Evolutionary conservation across 2,888 invertebrate genomes (phyloP), one percentile per base, ranked within the genome.

Genomic region (Drosophila falleni): DNA sequence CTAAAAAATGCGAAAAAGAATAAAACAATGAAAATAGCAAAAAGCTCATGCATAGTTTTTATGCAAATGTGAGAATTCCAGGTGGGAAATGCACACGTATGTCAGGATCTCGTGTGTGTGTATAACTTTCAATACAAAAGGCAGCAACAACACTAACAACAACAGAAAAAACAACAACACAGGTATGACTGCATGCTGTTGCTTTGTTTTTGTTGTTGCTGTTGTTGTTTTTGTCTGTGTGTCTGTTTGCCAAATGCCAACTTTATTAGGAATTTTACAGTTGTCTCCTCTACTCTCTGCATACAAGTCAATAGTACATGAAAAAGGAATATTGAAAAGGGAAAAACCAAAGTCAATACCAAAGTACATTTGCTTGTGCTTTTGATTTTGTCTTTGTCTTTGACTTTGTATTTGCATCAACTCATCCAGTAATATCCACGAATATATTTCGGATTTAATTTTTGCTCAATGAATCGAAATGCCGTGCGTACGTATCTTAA

Each of bases 191-290:
- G 44, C 44, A 68, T 67, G 55, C 53, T 73, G 55, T 63, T 70
- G 71, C 65, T 56, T 54, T 51, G 66, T 55, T 77, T 62, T 31
- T 75, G 72, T 85, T 23, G 15, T 42, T 26, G 5, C 44, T 58
- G 44, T 71, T 8, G 23, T 23, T 23, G 47, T 55, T 68, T 47
- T 15, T 50, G 65, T 80, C 85, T 87, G 77, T 55, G 70, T 81
- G 70, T 77, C 58, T 88, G 81, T 80, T 85, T 88, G 89, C 49
- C 80, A 89, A 89, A 88, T 88, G 90, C 74, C 77, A 88, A 84
- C 80, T 88, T 89, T 88, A 88, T 88, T 88, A 89, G 79, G 77
- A 84, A 68, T 89, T 83, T 75, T 70, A 37, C 62, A 60, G 60
- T 59, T 51, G 65, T 63, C 44, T 29, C 37, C 47, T 66, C 42